Evolutionary conservation across 2,888 invertebrate species (phyloP).

Genomic region (Axea sp.): DNA sequence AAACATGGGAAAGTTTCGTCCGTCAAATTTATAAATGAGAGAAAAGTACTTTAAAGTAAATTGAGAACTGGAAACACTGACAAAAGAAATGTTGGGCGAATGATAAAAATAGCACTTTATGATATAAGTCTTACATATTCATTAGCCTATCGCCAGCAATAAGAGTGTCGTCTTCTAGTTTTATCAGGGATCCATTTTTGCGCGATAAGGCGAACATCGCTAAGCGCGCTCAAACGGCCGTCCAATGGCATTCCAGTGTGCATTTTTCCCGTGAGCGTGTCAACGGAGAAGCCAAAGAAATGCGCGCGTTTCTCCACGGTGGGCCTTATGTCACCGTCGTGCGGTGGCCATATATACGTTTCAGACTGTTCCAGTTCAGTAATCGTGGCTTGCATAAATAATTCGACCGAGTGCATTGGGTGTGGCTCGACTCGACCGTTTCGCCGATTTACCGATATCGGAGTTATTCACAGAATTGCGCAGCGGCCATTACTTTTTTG

Average conservation of each 20-base stretch:
- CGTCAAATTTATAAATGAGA: too few relatives aligned
- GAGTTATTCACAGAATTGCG: slow-evolving; percentile 28
- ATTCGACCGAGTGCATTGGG: slow-evolving; percentile 47
- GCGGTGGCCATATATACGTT: slow-evolving; percentile 32
- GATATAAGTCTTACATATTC: too few relatives aligned
- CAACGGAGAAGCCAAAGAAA: slow-evolving; percentile 26
- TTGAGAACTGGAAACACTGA: too few relatives aligned
- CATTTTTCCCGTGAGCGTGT: slow-evolving; percentile 28
- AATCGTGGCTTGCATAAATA: slow-evolving; percentile 62
- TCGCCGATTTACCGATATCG: slow-evolving; percentile 50
- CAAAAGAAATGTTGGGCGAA: too few relatives aligned
- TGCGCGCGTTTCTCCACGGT: slow-evolving; percentile 15
- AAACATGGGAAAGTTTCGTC: too few relatives aligned
- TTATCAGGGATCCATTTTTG: background rate
- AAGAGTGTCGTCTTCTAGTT: background rate
- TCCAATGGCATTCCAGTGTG: slow-evolving; percentile 12
- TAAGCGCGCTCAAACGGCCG: background rate
- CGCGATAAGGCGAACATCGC: background rate
- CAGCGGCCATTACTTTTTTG: slow-evolving; percentile 15
- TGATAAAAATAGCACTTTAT: too few relatives aligned
- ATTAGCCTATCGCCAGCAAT: background rate
- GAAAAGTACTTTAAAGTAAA: too few relatives aligned
- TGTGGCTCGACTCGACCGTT: slow-evolving; percentile 45
- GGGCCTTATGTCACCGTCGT: slow-evolving; percentile 38
- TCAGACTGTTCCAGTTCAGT: slow-evolving; percentile 60